Evolutionary conservation across 2,113 vertebrate species (phyloP).

Genomic region (Halcyon malimbica): DNA sequence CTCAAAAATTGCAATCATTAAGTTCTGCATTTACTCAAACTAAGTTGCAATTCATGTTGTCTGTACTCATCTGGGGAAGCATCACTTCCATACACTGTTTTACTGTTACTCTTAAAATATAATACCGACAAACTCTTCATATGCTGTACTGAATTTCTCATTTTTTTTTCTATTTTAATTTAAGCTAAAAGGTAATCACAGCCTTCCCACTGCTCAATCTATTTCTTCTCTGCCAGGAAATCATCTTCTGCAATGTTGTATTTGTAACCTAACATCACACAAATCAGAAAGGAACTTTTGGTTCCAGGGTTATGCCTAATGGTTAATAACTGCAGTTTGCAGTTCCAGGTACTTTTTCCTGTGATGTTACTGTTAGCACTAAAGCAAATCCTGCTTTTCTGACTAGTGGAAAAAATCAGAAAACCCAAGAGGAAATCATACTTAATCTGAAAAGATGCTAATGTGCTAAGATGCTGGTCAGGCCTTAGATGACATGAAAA

Average conservation of each 20-base stretch:
- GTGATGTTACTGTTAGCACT: background rate
- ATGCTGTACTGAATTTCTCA: conserved; percentile 3
- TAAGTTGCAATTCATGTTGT: background rate
- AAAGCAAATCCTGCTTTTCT: conserved; percentile 12
- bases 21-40: background rate
- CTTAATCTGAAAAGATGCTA: background rate
- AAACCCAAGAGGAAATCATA: background rate
- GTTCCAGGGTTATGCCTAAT: conserved; percentile 34
- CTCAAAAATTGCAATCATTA: conserved; percentile 25
- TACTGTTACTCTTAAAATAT: background rate
- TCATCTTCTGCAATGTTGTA: conserved; percentile 30
- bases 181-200: conserved; percentile 18
- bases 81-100: background rate
- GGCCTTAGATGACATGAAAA: conserved; percentile 23
- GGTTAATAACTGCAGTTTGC: conserved; percentile 34
- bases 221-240: conserved; percentile 16
- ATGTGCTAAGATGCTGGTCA: background rate
- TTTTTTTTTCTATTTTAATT: conserved; percentile 43
- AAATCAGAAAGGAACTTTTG: conserved; percentile 37
- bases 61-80: background rate
- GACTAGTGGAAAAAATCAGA: background rate
- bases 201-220: background rate
- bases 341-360: conserved; percentile 34
- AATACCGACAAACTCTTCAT: conserved; percentile 26
- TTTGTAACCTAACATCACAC: conserved; percentile 10